These are phyloP conservation scores for Monochamus alternatus DNA, from an alignment of 2,888 invertebrate genomes.

Conservation along the genomic window DNA sequence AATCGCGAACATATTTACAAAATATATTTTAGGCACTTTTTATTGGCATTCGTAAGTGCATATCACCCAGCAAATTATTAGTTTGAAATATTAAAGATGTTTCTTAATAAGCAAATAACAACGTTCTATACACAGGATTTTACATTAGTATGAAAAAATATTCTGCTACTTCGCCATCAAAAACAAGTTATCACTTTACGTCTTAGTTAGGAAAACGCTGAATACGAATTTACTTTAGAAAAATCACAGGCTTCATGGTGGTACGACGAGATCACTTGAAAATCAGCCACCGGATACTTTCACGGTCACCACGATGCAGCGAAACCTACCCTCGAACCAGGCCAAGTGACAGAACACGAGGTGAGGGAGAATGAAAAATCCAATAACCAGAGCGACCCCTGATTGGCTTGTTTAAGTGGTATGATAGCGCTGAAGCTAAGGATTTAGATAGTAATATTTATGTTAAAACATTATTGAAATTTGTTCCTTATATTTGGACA, in stretches of 20 bases:
- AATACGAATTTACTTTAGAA: constrained; percentile 5
- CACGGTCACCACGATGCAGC: constrained; percentile 36
- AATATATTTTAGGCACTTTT: constrained; percentile 40
- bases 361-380: constrained; percentile 43
- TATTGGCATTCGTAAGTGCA: constrained; percentile 46
- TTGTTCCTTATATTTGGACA: no score
- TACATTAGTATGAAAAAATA: constrained; percentile 21
- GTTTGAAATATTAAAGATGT: neutral
- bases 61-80: constrained; percentile 33
- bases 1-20: constrained; percentile 62
- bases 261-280: constrained; percentile 34
- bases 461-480: neutral
- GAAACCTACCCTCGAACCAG: constrained; percentile 37
- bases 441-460: neutral
- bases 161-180: constrained; percentile 4
- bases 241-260: constrained; percentile 35
- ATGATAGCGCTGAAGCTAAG: constrained; percentile 15
- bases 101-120: constrained; percentile 2
- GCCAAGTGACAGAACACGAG: constrained; percentile 25
- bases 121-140: neutral
- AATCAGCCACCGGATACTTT: constrained; percentile 36
- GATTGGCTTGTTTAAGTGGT: constrained; percentile 43
- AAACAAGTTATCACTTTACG: constrained; percentile 25
- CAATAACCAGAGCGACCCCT: constrained; percentile 40
- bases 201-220: neutral